Evolutionary conservation across 1,140 invertebrate species (phyloP), one percentile per base, ranked within the genome.

Genomic region (Periplaneta americana): DNA sequence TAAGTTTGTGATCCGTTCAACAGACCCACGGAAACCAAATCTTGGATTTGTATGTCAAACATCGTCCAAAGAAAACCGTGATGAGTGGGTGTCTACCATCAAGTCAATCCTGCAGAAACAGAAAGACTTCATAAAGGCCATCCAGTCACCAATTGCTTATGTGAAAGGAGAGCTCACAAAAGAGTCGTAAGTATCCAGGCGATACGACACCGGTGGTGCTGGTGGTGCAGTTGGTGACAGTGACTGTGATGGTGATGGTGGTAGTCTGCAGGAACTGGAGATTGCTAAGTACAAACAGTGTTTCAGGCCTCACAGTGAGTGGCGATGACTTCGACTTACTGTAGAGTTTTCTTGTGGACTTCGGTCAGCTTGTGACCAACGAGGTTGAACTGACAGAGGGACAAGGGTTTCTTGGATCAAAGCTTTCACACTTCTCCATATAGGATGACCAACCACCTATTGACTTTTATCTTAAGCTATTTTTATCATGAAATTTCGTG

Each of bases 71-170:
- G 94, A 96, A 83, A 89, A 89, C 48, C 89, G 91, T 82, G 91
- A 93, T 75, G 94, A 96, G 85, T 99, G 98, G 98, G 90, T 96
- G 39, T 90, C 92, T 34, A 96, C 93, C 80, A 94, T 99, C 80
- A 92, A 92, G 81, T 91, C 92, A 84, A 97, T 98, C 82, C 91
- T 99, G 39, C 95, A 98, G 86, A 96, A 94, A 82, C 98, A 99
- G 89, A 92, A 93, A 83, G 95, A 97, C 87, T 98, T 99, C 88
- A 91, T 96, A 84, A 94, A 94, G 87, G 95, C 96, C 84, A 94
- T 99, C 85, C 96, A 98, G 90, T 97, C 95, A 87, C 97, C 97
- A 22, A 97, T 98, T 86, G 95, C 95, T 83, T 98, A 97, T 89
- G 95, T 97, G 89, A 96, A 96, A 89, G 92, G 48, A 66, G 92